Conservation (phyloP, 2,113 vertebrate genomes). For the Sebastes fasciatus region DNA sequence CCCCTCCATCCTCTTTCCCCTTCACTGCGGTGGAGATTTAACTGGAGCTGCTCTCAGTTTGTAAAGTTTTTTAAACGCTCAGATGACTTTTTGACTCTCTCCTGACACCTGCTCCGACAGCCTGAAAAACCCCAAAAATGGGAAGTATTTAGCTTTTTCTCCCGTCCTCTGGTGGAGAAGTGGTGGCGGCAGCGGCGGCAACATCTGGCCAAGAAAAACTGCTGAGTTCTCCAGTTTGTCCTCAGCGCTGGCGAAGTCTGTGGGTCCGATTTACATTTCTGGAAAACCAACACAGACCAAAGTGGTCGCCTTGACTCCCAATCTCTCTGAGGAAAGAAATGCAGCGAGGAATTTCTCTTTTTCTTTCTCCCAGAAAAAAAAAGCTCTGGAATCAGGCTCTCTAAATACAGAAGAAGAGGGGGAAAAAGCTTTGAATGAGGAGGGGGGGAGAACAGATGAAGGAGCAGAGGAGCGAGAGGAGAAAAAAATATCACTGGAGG, state of each 20-base stretch:
- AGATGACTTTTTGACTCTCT: slow-evolving; percentile 29
- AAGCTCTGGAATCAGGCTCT: slow-evolving; percentile 38
- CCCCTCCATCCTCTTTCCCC: neutral
- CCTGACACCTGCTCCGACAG: slow-evolving; percentile 58
- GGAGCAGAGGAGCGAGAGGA: slow-evolving; percentile 26
- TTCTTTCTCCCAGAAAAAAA: slow-evolving; percentile 26
- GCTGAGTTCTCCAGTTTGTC: slow-evolving; percentile 43
- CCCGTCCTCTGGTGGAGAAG: neutral
- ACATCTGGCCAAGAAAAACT: slow-evolving; percentile 57
- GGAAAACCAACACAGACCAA: slow-evolving; percentile 65
- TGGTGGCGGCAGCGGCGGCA: neutral
- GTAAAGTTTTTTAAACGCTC: slow-evolving; percentile 3
- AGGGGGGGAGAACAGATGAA: slow-evolving; percentile 49
- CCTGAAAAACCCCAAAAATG: slow-evolving; percentile 16
- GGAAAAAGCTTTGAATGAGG: slow-evolving; percentile 25
- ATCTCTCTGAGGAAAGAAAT: slow-evolving; percentile 20
- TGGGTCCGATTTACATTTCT: slow-evolving; percentile 62
- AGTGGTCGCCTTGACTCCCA: slow-evolving; percentile 25
- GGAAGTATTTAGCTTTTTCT: slow-evolving; percentile 12
- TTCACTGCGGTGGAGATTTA: slow-evolving; percentile 8
- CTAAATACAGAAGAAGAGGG: slow-evolving; percentile 16
- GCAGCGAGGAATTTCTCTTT: slow-evolving; percentile 52
- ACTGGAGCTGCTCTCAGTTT: neutral
- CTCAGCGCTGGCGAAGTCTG: slow-evolving; percentile 8
- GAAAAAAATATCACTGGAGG: slow-evolving; percentile 71